Conservation (phyloP, 1,140 invertebrate genomes). For the Aphelenchoides avenae region DNA sequence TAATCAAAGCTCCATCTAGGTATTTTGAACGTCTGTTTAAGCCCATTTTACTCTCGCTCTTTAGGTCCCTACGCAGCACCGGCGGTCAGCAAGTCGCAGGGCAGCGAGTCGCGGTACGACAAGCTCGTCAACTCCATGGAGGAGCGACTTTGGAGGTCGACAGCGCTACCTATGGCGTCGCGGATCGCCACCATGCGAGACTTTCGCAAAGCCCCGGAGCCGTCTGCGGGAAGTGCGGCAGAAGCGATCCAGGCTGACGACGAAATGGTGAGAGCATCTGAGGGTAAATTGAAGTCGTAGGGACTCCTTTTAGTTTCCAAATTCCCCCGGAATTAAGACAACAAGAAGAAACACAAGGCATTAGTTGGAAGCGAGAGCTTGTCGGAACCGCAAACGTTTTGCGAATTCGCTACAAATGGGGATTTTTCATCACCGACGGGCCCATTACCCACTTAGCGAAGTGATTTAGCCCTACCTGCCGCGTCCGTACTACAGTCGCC, state of each 20-base stretch:
- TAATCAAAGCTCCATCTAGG: no score
- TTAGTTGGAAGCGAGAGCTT: neutral
- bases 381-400: conserved; percentile 6
- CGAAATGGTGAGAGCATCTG: conserved; percentile 35
- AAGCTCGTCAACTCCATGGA: conserved; percentile 51
- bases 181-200: conserved; percentile 48
- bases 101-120: conserved; percentile 55
- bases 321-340: no score
- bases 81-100: conserved; percentile 43
- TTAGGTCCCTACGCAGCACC: conserved; percentile 55
- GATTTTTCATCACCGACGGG: neutral
- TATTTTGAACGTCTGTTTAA: conserved; percentile 9
- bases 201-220: conserved; percentile 51
- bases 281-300: no score
- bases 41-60: conserved; percentile 1
- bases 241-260: conserved; percentile 19
- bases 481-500: conserved; percentile 55
- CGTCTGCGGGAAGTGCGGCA: conserved; percentile 36
- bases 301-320: no score
- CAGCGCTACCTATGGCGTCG: conserved; percentile 42
- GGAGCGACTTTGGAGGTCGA: conserved; percentile 48
- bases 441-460: neutral
- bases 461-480: conserved; percentile 46
- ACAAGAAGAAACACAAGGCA: neutral
- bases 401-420: conserved; percentile 6